Conservation (phyloP, 1,140 invertebrate genomes). For the Apis dorsata region DNA sequence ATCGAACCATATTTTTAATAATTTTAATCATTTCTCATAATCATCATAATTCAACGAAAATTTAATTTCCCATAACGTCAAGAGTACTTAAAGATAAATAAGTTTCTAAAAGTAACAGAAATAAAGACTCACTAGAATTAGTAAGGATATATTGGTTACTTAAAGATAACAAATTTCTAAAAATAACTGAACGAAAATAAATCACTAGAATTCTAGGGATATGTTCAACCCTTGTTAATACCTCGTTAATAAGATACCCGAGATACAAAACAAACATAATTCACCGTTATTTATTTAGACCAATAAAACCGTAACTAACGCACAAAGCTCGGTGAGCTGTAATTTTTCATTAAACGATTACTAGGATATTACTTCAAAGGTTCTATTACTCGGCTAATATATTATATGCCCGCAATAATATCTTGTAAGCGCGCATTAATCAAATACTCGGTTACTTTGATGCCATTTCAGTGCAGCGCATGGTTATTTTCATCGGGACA, state of each 20-base stretch:
- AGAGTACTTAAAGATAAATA: too few relatives aligned
- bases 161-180: too few relatives aligned
- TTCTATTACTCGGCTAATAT: constrained; percentile 4
- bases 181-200: too few relatives aligned
- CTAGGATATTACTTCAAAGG: neutral
- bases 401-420: neutral
- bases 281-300: neutral
- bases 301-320: neutral
- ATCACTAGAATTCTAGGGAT: too few relatives aligned
- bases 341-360: neutral
- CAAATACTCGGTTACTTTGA: constrained; percentile 1
- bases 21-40: too few relatives aligned
- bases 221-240: too few relatives aligned
- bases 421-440: neutral
- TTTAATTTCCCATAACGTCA: too few relatives aligned
- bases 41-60: too few relatives aligned
- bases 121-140: too few relatives aligned
- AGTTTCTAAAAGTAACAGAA: too few relatives aligned
- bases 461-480: neutral
- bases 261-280: neutral
- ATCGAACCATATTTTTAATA: too few relatives aligned
- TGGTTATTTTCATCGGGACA: constrained; percentile 30
- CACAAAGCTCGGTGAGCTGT: neutral
- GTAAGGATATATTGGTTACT: too few relatives aligned
- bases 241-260: neutral